Percentiles rank a stretch among this genome's conserved stretches.
Conservation (phyloP, 2,113 vertebrate genomes). For the Coptodon rendalli region DNA sequence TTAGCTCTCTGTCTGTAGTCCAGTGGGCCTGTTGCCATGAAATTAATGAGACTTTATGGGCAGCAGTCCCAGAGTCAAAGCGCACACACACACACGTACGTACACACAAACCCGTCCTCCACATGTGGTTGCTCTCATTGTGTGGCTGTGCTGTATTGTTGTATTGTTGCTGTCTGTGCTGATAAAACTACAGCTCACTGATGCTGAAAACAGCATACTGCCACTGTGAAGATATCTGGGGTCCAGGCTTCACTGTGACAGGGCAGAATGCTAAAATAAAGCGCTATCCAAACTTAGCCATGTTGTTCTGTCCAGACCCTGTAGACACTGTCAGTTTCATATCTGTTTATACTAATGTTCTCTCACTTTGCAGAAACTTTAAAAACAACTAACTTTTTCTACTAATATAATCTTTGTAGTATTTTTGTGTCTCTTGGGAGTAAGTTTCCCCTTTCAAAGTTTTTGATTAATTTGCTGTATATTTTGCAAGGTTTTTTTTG, state of each 20-base stretch:
- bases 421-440: neutral
- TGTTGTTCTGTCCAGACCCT: neutral
- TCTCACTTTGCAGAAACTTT: neutral
- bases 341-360: neutral
- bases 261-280: neutral
- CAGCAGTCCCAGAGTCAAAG: slow-evolving; percentile 18
- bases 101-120: neutral
- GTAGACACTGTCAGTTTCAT: neutral
- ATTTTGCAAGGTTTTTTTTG: neutral
- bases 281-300: neutral
- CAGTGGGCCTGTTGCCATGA: slow-evolving; percentile 16
- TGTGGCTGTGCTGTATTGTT: slow-evolving; percentile 9
- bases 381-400: neutral
- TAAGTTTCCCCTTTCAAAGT: neutral
- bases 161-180: neutral
- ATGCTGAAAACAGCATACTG: neutral
- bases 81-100: neutral
- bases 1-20: slow-evolving; percentile 2
- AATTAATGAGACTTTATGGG: slow-evolving; percentile 47
- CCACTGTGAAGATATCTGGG: neutral
- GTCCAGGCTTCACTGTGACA: neutral
- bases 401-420: neutral
- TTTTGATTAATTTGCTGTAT: neutral
- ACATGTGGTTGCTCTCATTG: neutral
- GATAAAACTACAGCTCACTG: slow-evolving; percentile 1